These are phyloP conservation scores for Sebastiscus tertius DNA, from an alignment of 2,797 vertebrate genomes.

Conservation along the genomic window DNA sequence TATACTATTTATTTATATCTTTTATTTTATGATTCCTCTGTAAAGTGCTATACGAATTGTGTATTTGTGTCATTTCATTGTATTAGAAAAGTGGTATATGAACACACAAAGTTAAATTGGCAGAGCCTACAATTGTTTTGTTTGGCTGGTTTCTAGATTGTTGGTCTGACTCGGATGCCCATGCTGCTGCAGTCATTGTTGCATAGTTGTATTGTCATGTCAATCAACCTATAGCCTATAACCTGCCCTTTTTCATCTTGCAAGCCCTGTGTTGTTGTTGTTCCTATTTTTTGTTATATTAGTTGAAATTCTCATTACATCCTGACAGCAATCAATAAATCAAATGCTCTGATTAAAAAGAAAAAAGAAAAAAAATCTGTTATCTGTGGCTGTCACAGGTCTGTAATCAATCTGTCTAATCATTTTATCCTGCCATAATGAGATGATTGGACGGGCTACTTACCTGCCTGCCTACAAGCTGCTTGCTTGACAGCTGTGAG, in stretches of 20 bases:
- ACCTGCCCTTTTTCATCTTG: not conserved
- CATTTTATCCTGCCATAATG: too few species aligned
- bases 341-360: too few species aligned
- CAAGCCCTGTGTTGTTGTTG: not conserved
- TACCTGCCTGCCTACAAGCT: too few species aligned
- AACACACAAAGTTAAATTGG: not conserved
- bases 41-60: not conserved
- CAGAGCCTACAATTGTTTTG: not conserved
- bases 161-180: not conserved
- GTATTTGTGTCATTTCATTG: not conserved
- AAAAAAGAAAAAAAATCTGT: too few species aligned
- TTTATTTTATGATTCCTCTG: not conserved
- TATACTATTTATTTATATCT: not conserved
- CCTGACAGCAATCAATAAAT: too few species aligned
- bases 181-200: not conserved
- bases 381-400: too few species aligned
- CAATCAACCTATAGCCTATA: not conserved
- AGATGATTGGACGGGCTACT: too few species aligned
- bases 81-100: not conserved
- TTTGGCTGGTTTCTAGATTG: conserved; percentile 8
- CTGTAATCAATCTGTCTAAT: too few species aligned
- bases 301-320: too few species aligned
- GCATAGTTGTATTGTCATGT: not conserved
- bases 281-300: not conserved
- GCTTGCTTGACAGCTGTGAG: too few species aligned